A percentile compares a stretch with the other conserved stretches of the same genome.
These are phyloP conservation scores for Hemiprocne comata DNA, from an alignment of 2,113 vertebrate genomes.

Conservation along the genomic window DNA sequence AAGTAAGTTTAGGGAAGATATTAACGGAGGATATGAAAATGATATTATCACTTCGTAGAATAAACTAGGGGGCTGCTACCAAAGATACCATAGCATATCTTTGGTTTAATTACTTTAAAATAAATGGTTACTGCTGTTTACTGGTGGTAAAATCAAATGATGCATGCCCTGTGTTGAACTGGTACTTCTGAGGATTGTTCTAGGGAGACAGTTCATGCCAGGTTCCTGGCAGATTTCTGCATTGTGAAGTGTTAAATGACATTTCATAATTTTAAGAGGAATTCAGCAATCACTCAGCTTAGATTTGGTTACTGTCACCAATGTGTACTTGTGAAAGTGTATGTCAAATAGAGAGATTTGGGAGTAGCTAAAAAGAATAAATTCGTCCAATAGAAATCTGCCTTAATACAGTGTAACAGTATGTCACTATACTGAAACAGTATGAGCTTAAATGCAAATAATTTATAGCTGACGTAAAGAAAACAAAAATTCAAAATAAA, in stretches of 20 bases:
- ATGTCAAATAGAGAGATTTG: background rate
- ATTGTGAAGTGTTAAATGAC: background rate
- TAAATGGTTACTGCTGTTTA: background rate
- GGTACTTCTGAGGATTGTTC: background rate
- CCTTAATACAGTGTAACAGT: background rate
- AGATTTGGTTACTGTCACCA: background rate
- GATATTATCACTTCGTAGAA: background rate
- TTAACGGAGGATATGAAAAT: background rate
- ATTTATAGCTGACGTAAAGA: background rate
- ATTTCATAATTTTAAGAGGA: background rate
- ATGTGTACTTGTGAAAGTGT: background rate
- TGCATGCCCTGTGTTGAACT: background rate
- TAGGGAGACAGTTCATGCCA: background rate
- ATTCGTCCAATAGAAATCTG: too few species aligned
- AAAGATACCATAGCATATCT: background rate
- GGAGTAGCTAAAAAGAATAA: background rate
- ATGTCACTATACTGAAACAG: background rate
- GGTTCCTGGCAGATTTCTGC: background rate
- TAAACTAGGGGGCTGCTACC: background rate
- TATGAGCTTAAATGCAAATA: background rate
- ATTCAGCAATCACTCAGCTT: background rate
- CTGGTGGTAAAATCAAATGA: background rate
- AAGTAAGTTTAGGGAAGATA: background rate
- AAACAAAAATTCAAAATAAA: background rate
- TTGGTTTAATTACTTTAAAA: background rate